phyloP scores from a whole-genome alignment of 2,888 invertebrate species.

The Epinotia demarniana region DNA sequence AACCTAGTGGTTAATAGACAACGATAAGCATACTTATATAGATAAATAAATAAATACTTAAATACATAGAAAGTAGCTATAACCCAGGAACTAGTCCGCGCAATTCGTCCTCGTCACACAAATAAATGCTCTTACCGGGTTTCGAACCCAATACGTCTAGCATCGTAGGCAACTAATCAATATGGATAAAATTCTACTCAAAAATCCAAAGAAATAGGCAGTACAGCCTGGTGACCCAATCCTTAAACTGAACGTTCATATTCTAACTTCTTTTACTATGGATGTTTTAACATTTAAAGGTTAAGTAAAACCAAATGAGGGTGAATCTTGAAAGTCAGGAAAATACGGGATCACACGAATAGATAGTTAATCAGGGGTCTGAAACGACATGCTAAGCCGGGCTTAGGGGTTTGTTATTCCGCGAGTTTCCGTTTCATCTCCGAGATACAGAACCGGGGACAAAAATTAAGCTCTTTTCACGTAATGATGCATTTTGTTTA shows the following conservation, averaged over 20 bases:
- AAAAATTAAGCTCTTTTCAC: conserved; percentile 16
- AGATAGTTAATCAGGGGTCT: conserved; percentile 39
- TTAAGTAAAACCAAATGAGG: conserved; percentile 16
- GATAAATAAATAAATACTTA: too few relatives aligned
- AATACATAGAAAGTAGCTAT: too few relatives aligned
- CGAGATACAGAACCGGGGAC: background rate
- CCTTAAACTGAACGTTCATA: background rate
- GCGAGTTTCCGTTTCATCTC: conserved; percentile 24
- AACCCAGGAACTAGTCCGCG: too few relatives aligned
- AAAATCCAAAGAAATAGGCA: too few relatives aligned
- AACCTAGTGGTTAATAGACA: too few relatives aligned
- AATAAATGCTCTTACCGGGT: too few relatives aligned
- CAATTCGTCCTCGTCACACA: too few relatives aligned
- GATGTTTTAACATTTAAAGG: background rate
- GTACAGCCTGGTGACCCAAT: too few relatives aligned
- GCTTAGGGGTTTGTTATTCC: conserved; percentile 34
- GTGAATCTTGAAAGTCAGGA: conserved; percentile 13
- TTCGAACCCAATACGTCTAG: too few relatives aligned
- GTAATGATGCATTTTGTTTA: conserved; percentile 23
- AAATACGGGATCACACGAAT: conserved; percentile 15
- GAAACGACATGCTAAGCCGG: conserved; percentile 31
- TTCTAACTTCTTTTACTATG: background rate
- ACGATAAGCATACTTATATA: too few relatives aligned
- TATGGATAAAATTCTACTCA: too few relatives aligned
- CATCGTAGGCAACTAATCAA: too few relatives aligned